Conservation (phyloP, 2,113 vertebrate species). For the Tylochromis polylepis region DNA sequence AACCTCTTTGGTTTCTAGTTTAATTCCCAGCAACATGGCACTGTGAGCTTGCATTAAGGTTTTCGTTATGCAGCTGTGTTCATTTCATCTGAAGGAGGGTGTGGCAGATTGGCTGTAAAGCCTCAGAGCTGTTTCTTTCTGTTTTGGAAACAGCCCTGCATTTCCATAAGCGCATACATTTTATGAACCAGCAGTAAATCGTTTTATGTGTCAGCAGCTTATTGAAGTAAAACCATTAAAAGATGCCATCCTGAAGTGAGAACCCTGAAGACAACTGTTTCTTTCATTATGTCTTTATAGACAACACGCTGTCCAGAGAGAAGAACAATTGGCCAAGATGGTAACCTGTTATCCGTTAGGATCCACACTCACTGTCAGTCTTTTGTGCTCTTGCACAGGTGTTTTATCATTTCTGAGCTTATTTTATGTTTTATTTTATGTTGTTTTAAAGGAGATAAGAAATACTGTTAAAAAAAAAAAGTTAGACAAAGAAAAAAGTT, state of each 20-base stretch:
- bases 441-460: not conserved
- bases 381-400: not conserved
- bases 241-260: not conserved
- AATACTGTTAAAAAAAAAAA: not conserved
- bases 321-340: not conserved
- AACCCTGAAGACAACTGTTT: not conserved
- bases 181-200: not conserved
- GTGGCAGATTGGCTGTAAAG: not conserved
- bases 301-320: slow-evolving; percentile 10
- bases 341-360: not conserved
- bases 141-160: not conserved
- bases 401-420: not conserved
- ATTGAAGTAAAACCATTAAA: not conserved
- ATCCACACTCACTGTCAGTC: not conserved
- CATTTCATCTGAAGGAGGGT: not conserved
- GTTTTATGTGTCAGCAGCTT: not conserved
- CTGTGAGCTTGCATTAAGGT: not conserved
- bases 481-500: not conserved
- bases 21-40: not conserved
- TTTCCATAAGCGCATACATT: not conserved
- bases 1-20: slow-evolving; percentile 4
- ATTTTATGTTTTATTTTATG: not conserved
- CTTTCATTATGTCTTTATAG: not conserved
- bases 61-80: not conserved
- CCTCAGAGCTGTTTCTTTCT: not conserved